These are phyloP conservation scores for Perccottus glenii DNA, from an alignment of 2,113 vertebrate species.

Conservation along the genomic window DNA sequence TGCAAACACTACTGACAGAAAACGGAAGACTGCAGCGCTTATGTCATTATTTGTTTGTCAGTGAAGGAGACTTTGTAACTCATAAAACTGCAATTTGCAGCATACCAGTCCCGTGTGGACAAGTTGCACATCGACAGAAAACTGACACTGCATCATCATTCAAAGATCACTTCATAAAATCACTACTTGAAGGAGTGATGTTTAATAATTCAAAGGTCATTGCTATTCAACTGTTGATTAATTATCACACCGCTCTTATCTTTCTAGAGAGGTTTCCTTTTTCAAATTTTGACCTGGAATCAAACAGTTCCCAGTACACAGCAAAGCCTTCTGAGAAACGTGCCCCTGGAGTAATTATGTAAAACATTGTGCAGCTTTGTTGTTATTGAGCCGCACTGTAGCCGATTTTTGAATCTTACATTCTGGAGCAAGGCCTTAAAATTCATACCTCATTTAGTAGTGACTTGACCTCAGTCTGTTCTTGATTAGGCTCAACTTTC, in stretches of 20 bases:
- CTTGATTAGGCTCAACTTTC: constrained; percentile 29
- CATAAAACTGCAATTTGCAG: background rate
- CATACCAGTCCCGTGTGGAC: background rate
- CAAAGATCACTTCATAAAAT: constrained; percentile 47
- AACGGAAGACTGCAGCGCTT: background rate
- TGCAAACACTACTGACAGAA: constrained; percentile 23
- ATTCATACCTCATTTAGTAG: constrained; percentile 52
- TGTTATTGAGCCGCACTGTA: background rate
- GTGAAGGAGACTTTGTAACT: constrained; percentile 30
- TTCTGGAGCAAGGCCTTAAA: background rate
- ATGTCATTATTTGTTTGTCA: constrained; percentile 26
- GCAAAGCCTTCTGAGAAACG: constrained; percentile 6
- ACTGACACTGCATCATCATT: constrained; percentile 7
- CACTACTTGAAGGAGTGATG: background rate
- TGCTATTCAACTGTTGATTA: constrained; percentile 1
- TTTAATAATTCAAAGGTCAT: constrained; percentile 37
- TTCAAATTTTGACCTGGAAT: constrained; percentile 12
- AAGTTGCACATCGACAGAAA: background rate
- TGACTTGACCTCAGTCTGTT: constrained; percentile 21
- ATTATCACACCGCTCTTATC: constrained; percentile 4
- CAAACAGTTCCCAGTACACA: constrained; percentile 14
- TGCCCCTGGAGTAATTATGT: background rate
- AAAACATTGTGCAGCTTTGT: background rate
- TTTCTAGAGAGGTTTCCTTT: constrained; percentile 10
- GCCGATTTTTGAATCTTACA: no score